These are phyloP conservation scores for Drosophila mimetica DNA, from an alignment of 2,888 invertebrate species.

Conservation along the genomic window DNA sequence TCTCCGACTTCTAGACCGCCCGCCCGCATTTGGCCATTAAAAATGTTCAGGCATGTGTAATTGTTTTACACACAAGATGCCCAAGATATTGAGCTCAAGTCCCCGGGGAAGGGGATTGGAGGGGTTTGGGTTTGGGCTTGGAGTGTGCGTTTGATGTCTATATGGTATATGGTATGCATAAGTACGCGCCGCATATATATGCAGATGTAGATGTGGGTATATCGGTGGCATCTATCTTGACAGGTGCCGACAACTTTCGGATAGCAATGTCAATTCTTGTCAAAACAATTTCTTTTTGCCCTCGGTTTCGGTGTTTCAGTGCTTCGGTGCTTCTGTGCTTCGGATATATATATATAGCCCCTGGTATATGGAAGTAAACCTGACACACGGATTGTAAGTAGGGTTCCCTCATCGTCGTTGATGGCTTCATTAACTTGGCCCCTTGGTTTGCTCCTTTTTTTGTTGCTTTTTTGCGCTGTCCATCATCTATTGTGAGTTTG, in stretches of 20 bases:
- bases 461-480: slow-evolving; percentile 7
- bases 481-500: slow-evolving; percentile 27
- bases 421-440: slow-evolving; percentile 71
- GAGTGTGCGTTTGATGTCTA: slow-evolving; percentile 39
- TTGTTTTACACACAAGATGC: slow-evolving; percentile 46
- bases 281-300: slow-evolving; percentile 43
- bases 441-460: slow-evolving; percentile 33
- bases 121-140: background rate
- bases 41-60: slow-evolving; percentile 47
- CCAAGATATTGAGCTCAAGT: slow-evolving; percentile 29
- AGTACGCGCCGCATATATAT: slow-evolving; percentile 1
- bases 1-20: background rate
- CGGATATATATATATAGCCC: too few species aligned
- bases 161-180: slow-evolving; percentile 22
- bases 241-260: slow-evolving; percentile 50
- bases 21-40: slow-evolving; percentile 42
- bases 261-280: slow-evolving; percentile 49
- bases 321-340: too few species aligned
- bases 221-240: slow-evolving; percentile 36
- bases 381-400: slow-evolving; percentile 50
- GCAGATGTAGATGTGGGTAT: slow-evolving; percentile 14
- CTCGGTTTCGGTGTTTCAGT: background rate
- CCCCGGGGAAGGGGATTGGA: background rate
- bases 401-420: slow-evolving; percentile 47
- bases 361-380: slow-evolving; percentile 42